Percentiles rank a stretch among this genome's conserved stretches.
Evolutionary conservation across 2,888 invertebrate genomes (phyloP).

Genomic region (Zele albiditarsus): DNA sequence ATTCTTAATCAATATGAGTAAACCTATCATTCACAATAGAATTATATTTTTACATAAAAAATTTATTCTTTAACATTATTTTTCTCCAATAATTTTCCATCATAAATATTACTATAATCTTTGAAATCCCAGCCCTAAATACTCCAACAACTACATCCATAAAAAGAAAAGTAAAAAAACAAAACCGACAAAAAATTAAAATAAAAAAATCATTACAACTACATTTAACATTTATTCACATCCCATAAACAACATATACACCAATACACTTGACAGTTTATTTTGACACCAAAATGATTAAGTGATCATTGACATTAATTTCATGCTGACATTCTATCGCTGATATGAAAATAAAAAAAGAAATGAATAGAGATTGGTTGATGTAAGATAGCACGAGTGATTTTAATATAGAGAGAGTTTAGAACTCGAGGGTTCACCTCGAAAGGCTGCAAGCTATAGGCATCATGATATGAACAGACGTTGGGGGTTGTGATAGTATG

Average conservation of each 20-base stretch:
- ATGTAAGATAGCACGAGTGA: neutral
- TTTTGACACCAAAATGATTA: slow-evolving; percentile 23
- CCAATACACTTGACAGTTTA: slow-evolving; percentile 2
- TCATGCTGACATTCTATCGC: neutral
- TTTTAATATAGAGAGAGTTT: slow-evolving; percentile 19
- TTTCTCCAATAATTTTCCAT: too few relatives aligned
- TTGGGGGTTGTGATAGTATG: slow-evolving; percentile 52
- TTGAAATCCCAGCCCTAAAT: too few relatives aligned
- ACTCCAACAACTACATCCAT: too few relatives aligned
- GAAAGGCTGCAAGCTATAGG: neutral
- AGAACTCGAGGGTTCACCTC: neutral
- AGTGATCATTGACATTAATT: slow-evolving; percentile 20
- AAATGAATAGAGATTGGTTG: slow-evolving; percentile 24
- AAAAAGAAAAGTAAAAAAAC: too few relatives aligned
- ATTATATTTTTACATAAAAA: too few relatives aligned
- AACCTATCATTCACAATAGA: too few relatives aligned
- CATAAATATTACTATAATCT: too few relatives aligned
- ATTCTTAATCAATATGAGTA: too few relatives aligned
- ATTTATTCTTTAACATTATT: too few relatives aligned
- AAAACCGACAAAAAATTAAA: neutral
- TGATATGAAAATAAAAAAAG: slow-evolving; percentile 13
- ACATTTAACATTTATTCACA: neutral
- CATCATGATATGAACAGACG: slow-evolving; percentile 54
- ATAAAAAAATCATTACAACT: neutral
- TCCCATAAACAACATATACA: neutral